Evolutionary conservation across 1,140 invertebrate genomes (phyloP).

Genomic region (Sarcophaga bullata): DNA sequence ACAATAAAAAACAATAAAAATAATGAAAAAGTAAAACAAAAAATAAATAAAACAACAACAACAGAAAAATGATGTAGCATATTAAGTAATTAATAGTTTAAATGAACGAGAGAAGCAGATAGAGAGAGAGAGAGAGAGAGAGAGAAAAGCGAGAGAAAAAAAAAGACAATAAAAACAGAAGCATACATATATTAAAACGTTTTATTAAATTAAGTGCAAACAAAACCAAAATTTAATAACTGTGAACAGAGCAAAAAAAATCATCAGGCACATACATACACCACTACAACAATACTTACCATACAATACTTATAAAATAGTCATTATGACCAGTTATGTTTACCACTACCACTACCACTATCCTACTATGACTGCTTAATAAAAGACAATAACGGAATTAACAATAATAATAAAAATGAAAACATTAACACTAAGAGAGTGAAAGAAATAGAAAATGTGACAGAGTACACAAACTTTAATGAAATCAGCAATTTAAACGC

Average conservation of each 20-base stretch:
- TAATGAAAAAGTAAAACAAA: too few species aligned
- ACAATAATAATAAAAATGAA: too few species aligned
- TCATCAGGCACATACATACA: background rate
- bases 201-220: constrained; percentile 8
- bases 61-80: background rate
- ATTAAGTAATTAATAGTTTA: constrained; percentile 9
- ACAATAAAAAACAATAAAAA: too few species aligned
- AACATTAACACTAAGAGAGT: too few species aligned
- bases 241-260: background rate
- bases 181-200: background rate
- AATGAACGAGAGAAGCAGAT: background rate
- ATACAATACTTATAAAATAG: background rate
- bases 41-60: too few species aligned
- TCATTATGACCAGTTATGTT: background rate
- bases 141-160: background rate
- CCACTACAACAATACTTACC: background rate
- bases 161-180: background rate
- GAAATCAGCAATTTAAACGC: too few species aligned
- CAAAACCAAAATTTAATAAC: background rate
- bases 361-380: too few species aligned
- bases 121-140: too few species aligned
- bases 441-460: too few species aligned
- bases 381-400: too few species aligned
- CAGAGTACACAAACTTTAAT: too few species aligned
- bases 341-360: background rate